Percentiles rank a stretch among this genome's conserved stretches.
phyloP scores from a whole-genome alignment of 2,888 invertebrate genomes.

The Dryobota labecula region DNA sequence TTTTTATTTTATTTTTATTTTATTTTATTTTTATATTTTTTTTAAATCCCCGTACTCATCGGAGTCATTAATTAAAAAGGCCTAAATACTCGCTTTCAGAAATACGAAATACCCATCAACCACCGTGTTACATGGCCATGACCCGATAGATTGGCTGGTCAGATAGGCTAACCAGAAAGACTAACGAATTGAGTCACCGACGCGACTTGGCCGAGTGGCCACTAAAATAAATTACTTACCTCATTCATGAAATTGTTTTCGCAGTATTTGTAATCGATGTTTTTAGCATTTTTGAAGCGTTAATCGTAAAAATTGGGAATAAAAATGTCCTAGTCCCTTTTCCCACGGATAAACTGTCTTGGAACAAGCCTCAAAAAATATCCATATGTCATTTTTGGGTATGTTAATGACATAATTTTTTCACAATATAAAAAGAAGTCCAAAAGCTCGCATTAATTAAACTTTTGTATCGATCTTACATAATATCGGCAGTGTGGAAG shows the following conservation, averaged over 20 bases:
- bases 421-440: background rate
- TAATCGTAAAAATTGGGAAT: background rate
- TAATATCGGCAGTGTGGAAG: background rate
- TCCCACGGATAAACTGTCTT: too few relatives aligned
- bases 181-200: constrained; percentile 48
- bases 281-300: constrained; percentile 3
- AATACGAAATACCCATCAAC: constrained; percentile 6
- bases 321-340: background rate
- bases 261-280: constrained; percentile 4
- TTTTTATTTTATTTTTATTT: too few relatives aligned
- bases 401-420: background rate
- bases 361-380: background rate
- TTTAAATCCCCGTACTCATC: background rate
- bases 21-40: too few relatives aligned
- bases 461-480: constrained; percentile 16
- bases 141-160: constrained; percentile 46
- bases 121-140: constrained; percentile 42
- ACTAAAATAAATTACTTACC: constrained; percentile 38
- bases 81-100: background rate
- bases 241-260: constrained; percentile 33
- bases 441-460: constrained; percentile 27
- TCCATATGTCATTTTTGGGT: background rate
- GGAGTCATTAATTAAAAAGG: constrained; percentile 12
- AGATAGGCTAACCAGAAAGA: constrained; percentile 27
- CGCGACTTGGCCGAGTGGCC: constrained; percentile 2